phyloP scores from a whole-genome alignment of 1,140 invertebrate genomes.

The Brachionus calyciflorus region DNA sequence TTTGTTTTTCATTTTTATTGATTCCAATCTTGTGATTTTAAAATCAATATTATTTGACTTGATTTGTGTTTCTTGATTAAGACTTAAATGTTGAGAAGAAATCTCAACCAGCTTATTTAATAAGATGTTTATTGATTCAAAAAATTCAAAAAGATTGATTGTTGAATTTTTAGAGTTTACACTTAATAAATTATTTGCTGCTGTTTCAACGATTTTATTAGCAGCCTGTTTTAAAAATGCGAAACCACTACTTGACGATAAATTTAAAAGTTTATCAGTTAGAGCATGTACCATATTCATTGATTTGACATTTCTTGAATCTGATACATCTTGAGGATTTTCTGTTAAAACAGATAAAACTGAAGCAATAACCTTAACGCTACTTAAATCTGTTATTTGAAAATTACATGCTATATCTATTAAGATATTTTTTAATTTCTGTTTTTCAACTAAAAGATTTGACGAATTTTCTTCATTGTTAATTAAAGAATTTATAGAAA shows the following conservation, averaged over 20 bases:
- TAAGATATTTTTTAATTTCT: constrained; percentile 11
- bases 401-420: neutral
- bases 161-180: neutral
- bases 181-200: neutral
- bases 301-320: neutral
- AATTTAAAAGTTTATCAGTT: neutral
- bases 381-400: neutral
- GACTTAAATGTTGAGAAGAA: neutral
- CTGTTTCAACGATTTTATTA: neutral
- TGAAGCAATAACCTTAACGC: constrained; percentile 9
- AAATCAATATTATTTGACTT: constrained; percentile 14
- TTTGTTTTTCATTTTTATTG: neutral
- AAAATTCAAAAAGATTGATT: neutral
- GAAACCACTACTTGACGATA: neutral
- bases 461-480: neutral
- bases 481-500: neutral
- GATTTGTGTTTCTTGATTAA: neutral
- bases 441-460: neutral
- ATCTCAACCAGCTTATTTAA: neutral
- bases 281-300: neutral
- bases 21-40: neutral
- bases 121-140: neutral
- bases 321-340: neutral
- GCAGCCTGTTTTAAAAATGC: constrained; percentile 24
- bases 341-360: neutral